Percentiles rank a stretch among this genome's conserved stretches.
Conservation (phyloP, 2,888 invertebrate genomes). For the Antheraea yamamai region DNA sequence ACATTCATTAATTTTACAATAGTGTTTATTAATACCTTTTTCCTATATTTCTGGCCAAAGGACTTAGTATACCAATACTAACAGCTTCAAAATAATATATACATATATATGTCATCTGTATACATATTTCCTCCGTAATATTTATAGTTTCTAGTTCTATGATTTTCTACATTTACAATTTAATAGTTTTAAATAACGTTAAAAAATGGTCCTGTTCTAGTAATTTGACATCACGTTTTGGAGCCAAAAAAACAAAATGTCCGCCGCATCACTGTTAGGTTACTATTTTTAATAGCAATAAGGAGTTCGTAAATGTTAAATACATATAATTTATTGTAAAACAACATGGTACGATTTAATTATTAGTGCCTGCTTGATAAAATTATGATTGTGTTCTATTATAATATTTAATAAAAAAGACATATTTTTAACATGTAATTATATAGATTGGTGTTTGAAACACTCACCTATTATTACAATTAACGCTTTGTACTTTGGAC, state of each 20-base stretch:
- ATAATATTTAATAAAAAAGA: conserved; percentile 63
- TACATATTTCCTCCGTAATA: neutral
- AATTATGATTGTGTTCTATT: conserved; percentile 57
- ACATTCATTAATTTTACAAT: neutral
- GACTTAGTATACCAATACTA: conserved; percentile 1
- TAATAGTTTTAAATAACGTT: neutral
- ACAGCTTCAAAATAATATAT: neutral
- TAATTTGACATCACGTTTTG: conserved; percentile 55
- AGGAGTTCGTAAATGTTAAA: conserved; percentile 70
- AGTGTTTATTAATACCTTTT: neutral
- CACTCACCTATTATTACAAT: conserved; percentile 41
- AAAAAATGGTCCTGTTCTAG: conserved; percentile 15
- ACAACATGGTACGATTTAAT: conserved; percentile 67
- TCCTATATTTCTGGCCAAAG: neutral
- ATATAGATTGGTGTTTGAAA: conserved; percentile 59
- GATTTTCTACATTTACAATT: neutral
- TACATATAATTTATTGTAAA: conserved; percentile 80
- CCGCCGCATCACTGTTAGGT: conserved; percentile 13
- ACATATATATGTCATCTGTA: neutral
- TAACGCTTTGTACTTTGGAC: conserved; percentile 58
- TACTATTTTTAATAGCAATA: conserved; percentile 63
- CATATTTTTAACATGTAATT: conserved; percentile 65
- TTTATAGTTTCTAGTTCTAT: neutral
- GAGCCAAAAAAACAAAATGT: conserved; percentile 12
- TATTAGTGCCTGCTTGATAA: conserved; percentile 80